These are phyloP conservation scores for Rousettus leschenaultii DNA, from an alignment of 2,113 vertebrate genomes.

Conservation along the genomic window DNA sequence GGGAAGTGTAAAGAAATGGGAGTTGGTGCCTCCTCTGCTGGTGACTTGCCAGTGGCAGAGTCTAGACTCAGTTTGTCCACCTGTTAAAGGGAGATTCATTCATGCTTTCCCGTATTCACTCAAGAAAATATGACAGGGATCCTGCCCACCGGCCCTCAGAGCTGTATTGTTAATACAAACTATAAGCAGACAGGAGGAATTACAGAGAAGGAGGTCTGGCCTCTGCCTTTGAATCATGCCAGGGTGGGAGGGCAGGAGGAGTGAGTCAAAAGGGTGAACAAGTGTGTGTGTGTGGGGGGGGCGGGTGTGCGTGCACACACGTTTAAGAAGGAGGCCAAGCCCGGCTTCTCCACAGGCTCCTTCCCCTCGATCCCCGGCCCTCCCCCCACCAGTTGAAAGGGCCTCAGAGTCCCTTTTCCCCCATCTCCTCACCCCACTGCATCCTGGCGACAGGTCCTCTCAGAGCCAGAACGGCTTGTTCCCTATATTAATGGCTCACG, in stretches of 20 bases:
- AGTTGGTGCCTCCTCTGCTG: fast-evolving
- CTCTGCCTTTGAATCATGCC: neutral
- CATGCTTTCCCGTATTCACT: neutral
- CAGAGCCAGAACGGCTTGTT: neutral
- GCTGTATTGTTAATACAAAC: neutral
- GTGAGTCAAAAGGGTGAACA: neutral
- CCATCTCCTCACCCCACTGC: neutral
- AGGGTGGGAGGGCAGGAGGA: neutral
- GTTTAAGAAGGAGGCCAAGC: neutral
- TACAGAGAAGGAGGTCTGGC: neutral
- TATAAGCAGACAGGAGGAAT: neutral
- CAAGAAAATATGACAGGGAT: neutral
- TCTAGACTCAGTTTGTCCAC: neutral
- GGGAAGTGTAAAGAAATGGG: neutral
- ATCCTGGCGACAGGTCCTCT: neutral
- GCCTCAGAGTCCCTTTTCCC: neutral
- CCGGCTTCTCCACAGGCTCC: neutral
- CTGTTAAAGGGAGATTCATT: neutral
- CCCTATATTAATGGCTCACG: neutral
- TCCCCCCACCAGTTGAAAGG: neutral
- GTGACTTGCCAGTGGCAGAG: neutral
- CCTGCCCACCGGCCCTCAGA: neutral
- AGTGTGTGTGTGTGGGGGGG: no score
- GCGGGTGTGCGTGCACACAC: neutral
- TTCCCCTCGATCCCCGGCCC: neutral